Evolutionary conservation across 1,140 invertebrate species (phyloP), one percentile per base, ranked within the genome.

Genomic region (Tyrophagus putrescentiae): DNA sequence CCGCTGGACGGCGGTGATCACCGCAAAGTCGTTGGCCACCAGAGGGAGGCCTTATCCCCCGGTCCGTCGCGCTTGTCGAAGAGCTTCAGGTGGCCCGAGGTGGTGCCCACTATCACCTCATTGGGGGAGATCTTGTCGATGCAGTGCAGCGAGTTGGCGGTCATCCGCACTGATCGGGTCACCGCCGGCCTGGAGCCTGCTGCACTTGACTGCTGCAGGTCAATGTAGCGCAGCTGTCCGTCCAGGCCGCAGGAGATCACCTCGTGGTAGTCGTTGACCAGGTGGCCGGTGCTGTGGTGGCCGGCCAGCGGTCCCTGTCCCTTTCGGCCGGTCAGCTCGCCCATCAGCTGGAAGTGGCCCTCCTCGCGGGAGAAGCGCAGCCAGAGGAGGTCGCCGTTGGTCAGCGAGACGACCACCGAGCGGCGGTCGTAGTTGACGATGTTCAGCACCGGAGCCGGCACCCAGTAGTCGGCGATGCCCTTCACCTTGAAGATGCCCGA

Each of bases 91-190:
- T 54, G 34, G 23, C 62, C 62, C 21, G 32, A 33, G 13, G 34
- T 21, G 18, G 59, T 64, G 16, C 61, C 62, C 36, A 29, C 44
- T 31, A 64, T 63, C 13, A 63, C 11, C 57, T 64, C 62, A 28
- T 56, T 54, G 25, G 11, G 6, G 16, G 60, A 41, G 7, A 62
- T 21, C 21, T 65, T 27, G 13, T 64, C 62, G 6, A 64, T 42
- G 18, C 45, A 54, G 25, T 63, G 25, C 13, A 64, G 18, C 1
- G 59, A 62, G 25, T 65, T 56, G 13, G 21, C 3, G 21, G 61
- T 61, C 18, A 62, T 25, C 16, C 39, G 57, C 32, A 9, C 11
- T n/a, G 50, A 39, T 41, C n/a, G 6, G 11, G 13, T 62, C 34
- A 21, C 25, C 4, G 21, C 13, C 7, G n/a, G 18, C 4, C 23